Conservation (phyloP, 2,888 invertebrate species). For the Synanthedon vespiformis region DNA sequence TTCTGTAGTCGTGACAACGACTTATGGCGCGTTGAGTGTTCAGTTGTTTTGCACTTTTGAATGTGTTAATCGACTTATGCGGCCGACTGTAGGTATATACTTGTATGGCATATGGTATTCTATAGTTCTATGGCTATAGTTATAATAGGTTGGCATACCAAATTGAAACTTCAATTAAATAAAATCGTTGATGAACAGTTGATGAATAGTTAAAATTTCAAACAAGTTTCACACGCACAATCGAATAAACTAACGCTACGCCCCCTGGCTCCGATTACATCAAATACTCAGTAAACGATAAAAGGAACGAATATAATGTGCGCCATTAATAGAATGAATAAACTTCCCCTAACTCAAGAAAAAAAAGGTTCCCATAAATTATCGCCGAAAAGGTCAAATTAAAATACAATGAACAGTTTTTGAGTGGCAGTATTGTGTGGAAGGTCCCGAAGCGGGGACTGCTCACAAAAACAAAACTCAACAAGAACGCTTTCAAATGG, state of each 20-base stretch:
- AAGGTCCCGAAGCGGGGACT: conserved; percentile 49
- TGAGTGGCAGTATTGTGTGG: conserved; percentile 69
- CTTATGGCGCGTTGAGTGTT: too few relatives aligned
- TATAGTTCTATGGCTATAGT: too few relatives aligned
- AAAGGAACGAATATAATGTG: conserved; percentile 54
- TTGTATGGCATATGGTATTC: too few relatives aligned
- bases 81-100: too few relatives aligned
- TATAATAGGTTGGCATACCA: too few relatives aligned
- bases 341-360: conserved; percentile 37
- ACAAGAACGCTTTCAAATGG: conserved; percentile 66
- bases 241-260: background rate
- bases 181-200: too few relatives aligned
- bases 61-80: too few relatives aligned
- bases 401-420: conserved; percentile 71
- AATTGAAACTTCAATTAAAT: too few relatives aligned
- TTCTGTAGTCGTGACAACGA: too few relatives aligned
- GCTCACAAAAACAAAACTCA: conserved; percentile 68
- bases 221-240: background rate
- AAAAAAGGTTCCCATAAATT: conserved; percentile 64
- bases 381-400: conserved; percentile 71
- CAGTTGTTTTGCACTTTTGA: too few relatives aligned
- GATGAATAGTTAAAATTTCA: too few relatives aligned
- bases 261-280: conserved; percentile 21
- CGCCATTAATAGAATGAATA: conserved; percentile 61
- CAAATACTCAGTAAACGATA: conserved; percentile 35